phyloP scores from a whole-genome alignment of 2,888 invertebrate species.

The Nasonovia ribisnigri region DNA sequence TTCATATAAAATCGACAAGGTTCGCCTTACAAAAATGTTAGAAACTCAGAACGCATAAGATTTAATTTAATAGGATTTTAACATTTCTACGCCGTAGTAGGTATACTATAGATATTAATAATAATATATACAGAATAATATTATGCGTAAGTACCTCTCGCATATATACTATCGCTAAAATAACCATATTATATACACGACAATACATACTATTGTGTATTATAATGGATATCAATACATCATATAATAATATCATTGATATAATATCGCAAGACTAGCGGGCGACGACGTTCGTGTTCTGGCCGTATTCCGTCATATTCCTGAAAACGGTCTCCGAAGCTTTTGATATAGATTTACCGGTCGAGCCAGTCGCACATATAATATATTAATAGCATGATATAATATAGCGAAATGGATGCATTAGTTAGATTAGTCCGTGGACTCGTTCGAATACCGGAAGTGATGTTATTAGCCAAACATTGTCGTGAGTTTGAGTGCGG shows the following conservation, averaged over 20 bases:
- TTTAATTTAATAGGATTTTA: not conserved
- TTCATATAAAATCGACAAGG: not conserved
- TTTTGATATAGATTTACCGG: constrained; percentile 15
- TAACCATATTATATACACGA: not conserved
- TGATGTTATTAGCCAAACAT: constrained; percentile 61
- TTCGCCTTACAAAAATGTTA: not conserved
- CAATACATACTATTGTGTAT: not conserved
- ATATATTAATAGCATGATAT: not conserved
- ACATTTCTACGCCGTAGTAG: not conserved
- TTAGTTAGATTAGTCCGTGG: constrained; percentile 56
- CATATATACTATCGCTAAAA: not conserved
- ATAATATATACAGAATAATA: not conserved
- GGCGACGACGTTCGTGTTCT: not conserved
- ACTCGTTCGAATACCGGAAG: not conserved
- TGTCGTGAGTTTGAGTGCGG: constrained; percentile 38
- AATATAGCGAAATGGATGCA: constrained; percentile 20
- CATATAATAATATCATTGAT: not conserved
- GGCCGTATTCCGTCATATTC: not conserved
- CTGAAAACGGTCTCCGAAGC: not conserved
- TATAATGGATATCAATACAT: not conserved
- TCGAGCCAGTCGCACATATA: not conserved
- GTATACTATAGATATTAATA: not conserved
- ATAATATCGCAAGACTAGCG: not conserved
- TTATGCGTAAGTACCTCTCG: not conserved
- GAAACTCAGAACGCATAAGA: not conserved